Base-by-base conservation (phyloP, 2,888 invertebrate genomes). In the Leptinotarsa rubiginosa region DNA sequence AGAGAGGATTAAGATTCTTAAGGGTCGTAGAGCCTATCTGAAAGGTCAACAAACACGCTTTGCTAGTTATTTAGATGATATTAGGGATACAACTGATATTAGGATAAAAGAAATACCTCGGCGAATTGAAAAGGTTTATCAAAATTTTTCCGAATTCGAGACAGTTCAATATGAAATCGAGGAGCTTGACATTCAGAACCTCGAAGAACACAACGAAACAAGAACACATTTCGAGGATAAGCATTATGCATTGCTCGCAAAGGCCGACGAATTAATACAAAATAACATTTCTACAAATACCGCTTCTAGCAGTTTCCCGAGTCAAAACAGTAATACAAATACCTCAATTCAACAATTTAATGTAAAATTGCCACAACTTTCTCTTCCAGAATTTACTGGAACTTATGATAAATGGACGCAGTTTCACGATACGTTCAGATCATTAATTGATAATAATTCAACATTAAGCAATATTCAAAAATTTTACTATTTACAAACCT, bases 401-500 rank as follows among this genome's bases (percentile, higher is more conserved):
- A 16, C 73, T 12, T 73, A 69, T 18, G 59, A 73, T 15, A 62
- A 69, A 31, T 73, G 73, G 73, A 50, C 68, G 12, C 62, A 62
- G n/a, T 73, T 73, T 18, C 18, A 31, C 4, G 69, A 73, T 49
- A 68, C 69, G 12, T 73, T 73, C 50, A 13, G 4, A 18, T 50
- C 62, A 10, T 16, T 72, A 25, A 69, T 73, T 16, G 68, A 73
- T 18, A 67, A 68, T 7, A 73, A 13, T 25, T 25, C 5, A 4
- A 25, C 59, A 20, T 47, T 69, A 4, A 65, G 31, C 20, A 69
- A 31, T 20, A 69, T 69, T 25, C 73, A 73, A 65, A 52, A 65
- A 56, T 65, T 59, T 31, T 73, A 75, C 65, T 72, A 72, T 52
- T 65, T 75, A 22, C 75, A 72, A n/a, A n/a, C 75, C 41, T 68